Base-by-base conservation (phyloP, 2,888 invertebrate species). In the Leptinotarsa rubiginosa region DNA sequence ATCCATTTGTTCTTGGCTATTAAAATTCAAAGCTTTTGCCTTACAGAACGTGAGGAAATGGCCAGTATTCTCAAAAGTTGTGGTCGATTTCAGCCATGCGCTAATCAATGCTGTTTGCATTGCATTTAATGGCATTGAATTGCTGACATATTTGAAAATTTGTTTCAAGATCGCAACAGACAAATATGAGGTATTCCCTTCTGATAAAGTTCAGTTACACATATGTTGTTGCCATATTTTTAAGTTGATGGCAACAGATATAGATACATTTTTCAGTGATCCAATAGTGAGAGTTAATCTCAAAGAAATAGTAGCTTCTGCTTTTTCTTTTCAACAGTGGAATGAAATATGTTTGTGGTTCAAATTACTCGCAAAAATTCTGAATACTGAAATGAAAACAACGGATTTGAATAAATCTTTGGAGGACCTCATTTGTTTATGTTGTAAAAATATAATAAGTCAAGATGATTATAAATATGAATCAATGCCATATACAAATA, bases 21-120 rank as follows among this genome's bases (percentile, higher is more conserved):
- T 49, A 1, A 72, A 72, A 67, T 67, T 72, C 56, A 67, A 72
- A 67, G 22, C 59, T 20, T 72, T 67, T 67, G 67, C 59, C 20
- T 16, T 67, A 67, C 64, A 66, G 47, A 66, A 47, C 25, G 12
- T 5, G 3, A 66, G 13, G 20, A 66, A 66, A 66, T 66, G 65
- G 65, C 49, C 65, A 66, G 47, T 65, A 12, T 65, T 41, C n/a
- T 41, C 41, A n/a, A 65, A 65, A 65, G n/a, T 65, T 25, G 41
- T 64, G n/a, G 31, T 41, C 18, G 65, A 47, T 65, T 41, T 65
- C 49, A 47, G 65, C 18, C 65, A 66, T 66, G 65, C 49, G 16
- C 25, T 49, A 18, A 49, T 66, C 49, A 47, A 66, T 47, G 65
- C 65, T 65, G 65, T 41, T 65, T 65, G 65, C 41, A 65, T 65